phyloP scores from a whole-genome alignment of 2,888 invertebrate genomes.

The Morpho deidamia region DNA sequence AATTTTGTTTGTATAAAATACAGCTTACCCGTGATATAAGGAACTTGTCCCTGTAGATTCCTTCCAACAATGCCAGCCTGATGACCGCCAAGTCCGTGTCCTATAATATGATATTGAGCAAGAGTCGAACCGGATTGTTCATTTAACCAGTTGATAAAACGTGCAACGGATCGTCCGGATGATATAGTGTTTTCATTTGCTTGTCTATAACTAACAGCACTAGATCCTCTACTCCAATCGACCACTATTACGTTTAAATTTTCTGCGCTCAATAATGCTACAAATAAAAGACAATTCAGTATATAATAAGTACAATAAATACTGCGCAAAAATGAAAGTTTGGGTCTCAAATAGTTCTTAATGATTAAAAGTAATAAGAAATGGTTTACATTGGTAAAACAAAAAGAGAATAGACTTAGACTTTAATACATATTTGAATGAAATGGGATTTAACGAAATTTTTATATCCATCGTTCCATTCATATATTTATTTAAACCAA shows the following conservation, averaged over 20 bases:
- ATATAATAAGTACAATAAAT: too few species aligned
- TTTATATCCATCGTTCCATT: too few species aligned
- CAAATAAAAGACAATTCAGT: background rate
- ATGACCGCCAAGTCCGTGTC: conserved; percentile 54
- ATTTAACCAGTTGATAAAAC: conserved; percentile 52
- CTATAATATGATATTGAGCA: conserved; percentile 48
- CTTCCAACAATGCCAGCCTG: conserved; percentile 53
- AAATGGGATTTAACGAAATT: too few species aligned
- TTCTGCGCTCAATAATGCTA: conserved; percentile 48
- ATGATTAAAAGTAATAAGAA: too few species aligned
- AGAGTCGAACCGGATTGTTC: conserved; percentile 32
- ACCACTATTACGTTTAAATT: conserved; percentile 56
- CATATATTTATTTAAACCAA: too few species aligned
- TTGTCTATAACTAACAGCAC: conserved; percentile 33
- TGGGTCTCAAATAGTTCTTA: too few species aligned
- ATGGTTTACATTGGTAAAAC: too few species aligned
- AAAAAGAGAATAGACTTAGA: too few species aligned
- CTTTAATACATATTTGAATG: too few species aligned
- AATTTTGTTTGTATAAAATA: background rate
- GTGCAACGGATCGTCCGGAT: conserved; percentile 45
- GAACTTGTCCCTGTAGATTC: conserved; percentile 39
- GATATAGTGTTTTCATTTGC: conserved; percentile 44
- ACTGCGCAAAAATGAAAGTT: too few species aligned
- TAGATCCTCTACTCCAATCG: conserved; percentile 54
- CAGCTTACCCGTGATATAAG: conserved; percentile 50